Base-by-base conservation (phyloP, 2,113 vertebrate genomes). In the Barbus barbus region DNA sequence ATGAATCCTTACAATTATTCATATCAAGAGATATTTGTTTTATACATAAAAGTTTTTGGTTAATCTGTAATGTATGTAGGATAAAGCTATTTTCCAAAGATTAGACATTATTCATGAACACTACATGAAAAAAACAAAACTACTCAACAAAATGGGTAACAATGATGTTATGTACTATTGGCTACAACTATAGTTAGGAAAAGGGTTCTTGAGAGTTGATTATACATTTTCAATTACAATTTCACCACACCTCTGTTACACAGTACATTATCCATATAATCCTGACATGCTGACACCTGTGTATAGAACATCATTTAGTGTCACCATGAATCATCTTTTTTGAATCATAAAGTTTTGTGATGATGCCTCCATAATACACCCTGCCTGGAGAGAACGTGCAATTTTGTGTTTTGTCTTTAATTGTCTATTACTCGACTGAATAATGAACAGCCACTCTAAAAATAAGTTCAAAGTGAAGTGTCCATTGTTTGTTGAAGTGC, bases 401-500 rank as follows among this genome's bases (percentile, higher is more conserved):
- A 38, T 58, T 60, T 18, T 20, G 18, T 14, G 12, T 36, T 58
- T 75, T 28, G 8, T 51, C 24, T 77, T 77, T 58, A 58, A 58
- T 13, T 58, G 75, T 38, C 28, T 36, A 79, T 65, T 44, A 65
- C 16, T 46, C 0, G 9, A 33, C 48, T 77, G 26, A 63, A 61
- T 24, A 53, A 36, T 60, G 28, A 38, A 31, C 16, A 58, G 48
- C 14, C 1, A 14, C 33, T 58, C 20, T 7, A 24, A 51, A 48
- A 74, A 20, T 8, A 22, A 22, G n/a, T 28, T 84, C 26, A 67
- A 24, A 84, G 61, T 22, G n/a, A 69, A 48, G n/a, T 78, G 31
- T 58, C 46, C 36, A 73, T 36, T 75, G 60, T 77, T 12, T 56
- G 33, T 31, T 9, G 5, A 63, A 14, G 11, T 56, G 58, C 65